Evolutionary conservation across 2,888 invertebrate genomes (phyloP).

Genomic region (Ditylenchus weischeri): DNA sequence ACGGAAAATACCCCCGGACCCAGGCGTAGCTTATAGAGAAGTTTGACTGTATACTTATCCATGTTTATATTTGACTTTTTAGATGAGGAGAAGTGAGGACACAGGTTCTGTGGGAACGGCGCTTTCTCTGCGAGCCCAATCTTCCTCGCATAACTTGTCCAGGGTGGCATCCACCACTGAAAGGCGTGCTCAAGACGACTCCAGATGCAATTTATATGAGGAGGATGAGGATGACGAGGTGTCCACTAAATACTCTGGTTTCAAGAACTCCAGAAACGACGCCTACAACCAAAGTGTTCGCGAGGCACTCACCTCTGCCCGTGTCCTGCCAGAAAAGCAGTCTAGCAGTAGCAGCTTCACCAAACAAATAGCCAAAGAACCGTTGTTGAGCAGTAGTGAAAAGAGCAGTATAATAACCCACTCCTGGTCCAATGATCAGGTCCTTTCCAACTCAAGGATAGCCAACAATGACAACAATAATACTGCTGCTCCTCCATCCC

Average conservation of each 20-base stretch:
- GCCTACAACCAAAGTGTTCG: conserved; percentile 43
- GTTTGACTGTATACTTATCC: no score
- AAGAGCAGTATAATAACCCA: conserved; percentile 5
- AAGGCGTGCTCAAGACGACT: conserved; percentile 28
- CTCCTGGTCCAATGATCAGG: conserved; percentile 11
- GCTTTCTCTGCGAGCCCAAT: conserved; percentile 31
- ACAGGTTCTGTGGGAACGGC: conserved; percentile 45
- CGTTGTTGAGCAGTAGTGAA: not conserved
- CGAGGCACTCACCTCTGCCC: conserved; percentile 35
- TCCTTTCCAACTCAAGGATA: not conserved
- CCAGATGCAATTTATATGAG: conserved; percentile 33
- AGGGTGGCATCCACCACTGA: not conserved
- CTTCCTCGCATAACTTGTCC: conserved; percentile 12
- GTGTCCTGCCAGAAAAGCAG: conserved; percentile 2
- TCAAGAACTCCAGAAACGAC: conserved; percentile 6
- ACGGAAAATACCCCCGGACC: no score
- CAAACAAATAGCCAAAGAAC: no score
- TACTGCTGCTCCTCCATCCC: not conserved
- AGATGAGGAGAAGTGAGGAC: conserved; percentile 44
- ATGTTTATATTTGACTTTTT: conserved; percentile 20
- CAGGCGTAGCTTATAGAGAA: no score
- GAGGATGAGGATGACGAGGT: conserved; percentile 25
- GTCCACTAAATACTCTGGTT: not conserved
- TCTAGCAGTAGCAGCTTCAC: no score
- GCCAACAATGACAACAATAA: not conserved